phyloP scores from a whole-genome alignment of 1,140 invertebrate species.

The Drosophila funebris region DNA sequence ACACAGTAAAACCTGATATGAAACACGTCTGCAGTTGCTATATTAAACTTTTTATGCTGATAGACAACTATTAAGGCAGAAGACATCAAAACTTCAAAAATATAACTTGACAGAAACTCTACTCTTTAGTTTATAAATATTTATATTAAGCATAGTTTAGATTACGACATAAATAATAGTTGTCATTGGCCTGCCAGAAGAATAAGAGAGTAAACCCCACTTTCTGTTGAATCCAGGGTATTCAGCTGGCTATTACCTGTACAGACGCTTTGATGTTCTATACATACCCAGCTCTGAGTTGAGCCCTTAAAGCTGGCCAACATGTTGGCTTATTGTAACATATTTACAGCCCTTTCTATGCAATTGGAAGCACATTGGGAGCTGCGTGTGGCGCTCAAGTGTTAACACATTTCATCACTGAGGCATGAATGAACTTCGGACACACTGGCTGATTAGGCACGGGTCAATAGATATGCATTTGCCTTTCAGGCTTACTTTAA shows the following conservation, averaged over 20 bases:
- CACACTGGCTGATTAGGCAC: constrained; percentile 69
- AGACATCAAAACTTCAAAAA: too few species aligned
- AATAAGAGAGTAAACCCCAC: background rate
- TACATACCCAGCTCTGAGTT: background rate
- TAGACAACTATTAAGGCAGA: background rate
- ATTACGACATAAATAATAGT: too few species aligned
- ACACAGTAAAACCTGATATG: constrained; percentile 2
- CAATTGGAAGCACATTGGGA: constrained; percentile 6
- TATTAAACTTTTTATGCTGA: constrained; percentile 16
- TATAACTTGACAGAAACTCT: background rate
- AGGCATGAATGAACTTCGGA: constrained; percentile 74
- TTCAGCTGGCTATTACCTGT: background rate
- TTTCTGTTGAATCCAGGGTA: background rate
- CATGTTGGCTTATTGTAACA: background rate
- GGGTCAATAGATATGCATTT: constrained; percentile 1
- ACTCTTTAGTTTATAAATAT: too few species aligned
- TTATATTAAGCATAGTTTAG: too few species aligned
- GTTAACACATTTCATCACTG: constrained; percentile 77
- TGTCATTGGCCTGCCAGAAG: too few species aligned
- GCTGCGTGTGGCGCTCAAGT: constrained; percentile 66
- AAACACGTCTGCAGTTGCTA: constrained; percentile 9
- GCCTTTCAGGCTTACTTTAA: constrained; percentile 20
- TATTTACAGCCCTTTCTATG: background rate
- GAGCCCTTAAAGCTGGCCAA: constrained; percentile 13
- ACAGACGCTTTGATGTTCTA: constrained; percentile 17